phyloP scores from a whole-genome alignment of 1,140 invertebrate genomes.

The Brachionus asplanchnoidis region DNA sequence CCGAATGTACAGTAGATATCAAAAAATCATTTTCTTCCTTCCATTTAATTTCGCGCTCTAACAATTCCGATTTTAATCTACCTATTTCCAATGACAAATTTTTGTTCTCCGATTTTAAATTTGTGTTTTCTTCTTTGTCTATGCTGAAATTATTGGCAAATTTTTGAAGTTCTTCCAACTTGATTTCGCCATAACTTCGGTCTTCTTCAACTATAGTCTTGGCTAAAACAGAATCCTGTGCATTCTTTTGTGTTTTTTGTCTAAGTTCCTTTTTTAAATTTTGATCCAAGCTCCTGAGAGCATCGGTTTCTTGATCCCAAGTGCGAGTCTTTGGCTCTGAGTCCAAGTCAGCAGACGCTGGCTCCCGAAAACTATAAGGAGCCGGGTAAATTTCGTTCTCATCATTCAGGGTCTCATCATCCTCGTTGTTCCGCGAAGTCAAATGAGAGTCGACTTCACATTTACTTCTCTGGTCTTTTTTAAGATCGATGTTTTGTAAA shows the following conservation, averaged over 20 bases:
- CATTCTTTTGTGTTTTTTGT: background rate
- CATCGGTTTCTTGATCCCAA: slow-evolving; percentile 3
- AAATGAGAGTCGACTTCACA: background rate
- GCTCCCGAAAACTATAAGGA: background rate
- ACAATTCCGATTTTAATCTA: background rate
- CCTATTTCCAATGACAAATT: background rate
- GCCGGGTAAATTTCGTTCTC: slow-evolving; percentile 13
- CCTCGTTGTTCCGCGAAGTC: background rate
- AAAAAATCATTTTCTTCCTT: slow-evolving; percentile 31
- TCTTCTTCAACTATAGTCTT: background rate
- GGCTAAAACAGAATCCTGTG: background rate
- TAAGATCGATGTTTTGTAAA: background rate
- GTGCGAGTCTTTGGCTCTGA: background rate
- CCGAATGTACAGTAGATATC: background rate
- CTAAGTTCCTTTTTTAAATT: background rate
- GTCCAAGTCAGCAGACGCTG: background rate
- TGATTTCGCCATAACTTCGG: background rate
- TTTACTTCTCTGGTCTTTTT: background rate
- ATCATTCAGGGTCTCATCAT: background rate
- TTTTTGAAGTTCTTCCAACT: background rate
- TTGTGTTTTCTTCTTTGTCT: background rate
- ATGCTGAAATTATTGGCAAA: background rate
- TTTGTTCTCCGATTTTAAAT: background rate
- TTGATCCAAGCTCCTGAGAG: background rate
- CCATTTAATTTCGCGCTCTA: background rate